Conservation (phyloP, 2,888 invertebrate species). For the Cantharis flavilabris region DNA sequence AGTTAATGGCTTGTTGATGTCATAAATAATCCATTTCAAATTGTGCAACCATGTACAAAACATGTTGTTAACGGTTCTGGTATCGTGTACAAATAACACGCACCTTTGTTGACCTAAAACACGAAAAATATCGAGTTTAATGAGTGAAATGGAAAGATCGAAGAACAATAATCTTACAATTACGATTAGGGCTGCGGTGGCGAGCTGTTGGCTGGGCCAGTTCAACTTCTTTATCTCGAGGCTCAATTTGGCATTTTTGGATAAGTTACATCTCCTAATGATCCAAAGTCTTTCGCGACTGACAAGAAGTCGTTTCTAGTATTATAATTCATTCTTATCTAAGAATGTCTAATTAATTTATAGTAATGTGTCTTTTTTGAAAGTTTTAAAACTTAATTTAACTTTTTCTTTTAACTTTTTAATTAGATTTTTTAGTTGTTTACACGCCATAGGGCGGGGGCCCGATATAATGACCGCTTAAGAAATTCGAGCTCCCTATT, state of each 20-base stretch:
- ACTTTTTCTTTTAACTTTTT: background rate
- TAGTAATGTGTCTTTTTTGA: background rate
- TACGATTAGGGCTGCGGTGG: background rate
- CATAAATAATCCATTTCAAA: slow-evolving; percentile 30
- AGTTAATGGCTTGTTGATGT: slow-evolving; percentile 28
- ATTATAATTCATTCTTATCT: background rate
- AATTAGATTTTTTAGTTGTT: slow-evolving; percentile 3
- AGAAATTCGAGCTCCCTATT: slow-evolving; percentile 28
- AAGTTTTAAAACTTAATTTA: background rate
- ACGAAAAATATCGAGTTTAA: slow-evolving; percentile 26
- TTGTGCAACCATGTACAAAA: slow-evolving; percentile 31
- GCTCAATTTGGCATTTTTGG: background rate
- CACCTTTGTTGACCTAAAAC: slow-evolving; percentile 30
- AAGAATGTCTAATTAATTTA: background rate
- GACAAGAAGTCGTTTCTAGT: background rate
- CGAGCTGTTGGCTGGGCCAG: background rate
- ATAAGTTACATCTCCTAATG: background rate
- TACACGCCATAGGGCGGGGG: slow-evolving; percentile 14
- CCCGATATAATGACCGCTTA: slow-evolving; percentile 23
- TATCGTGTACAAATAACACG: slow-evolving; percentile 30
- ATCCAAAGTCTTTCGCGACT: background rate
- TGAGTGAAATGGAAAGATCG: slow-evolving; percentile 20
- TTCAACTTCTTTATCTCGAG: background rate
- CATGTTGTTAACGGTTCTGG: slow-evolving; percentile 30
- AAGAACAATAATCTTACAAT: slow-evolving; percentile 16